Evolutionary conservation across 2,113 vertebrate genomes (phyloP).

Genomic region (Scophthalmus maximus): DNA sequence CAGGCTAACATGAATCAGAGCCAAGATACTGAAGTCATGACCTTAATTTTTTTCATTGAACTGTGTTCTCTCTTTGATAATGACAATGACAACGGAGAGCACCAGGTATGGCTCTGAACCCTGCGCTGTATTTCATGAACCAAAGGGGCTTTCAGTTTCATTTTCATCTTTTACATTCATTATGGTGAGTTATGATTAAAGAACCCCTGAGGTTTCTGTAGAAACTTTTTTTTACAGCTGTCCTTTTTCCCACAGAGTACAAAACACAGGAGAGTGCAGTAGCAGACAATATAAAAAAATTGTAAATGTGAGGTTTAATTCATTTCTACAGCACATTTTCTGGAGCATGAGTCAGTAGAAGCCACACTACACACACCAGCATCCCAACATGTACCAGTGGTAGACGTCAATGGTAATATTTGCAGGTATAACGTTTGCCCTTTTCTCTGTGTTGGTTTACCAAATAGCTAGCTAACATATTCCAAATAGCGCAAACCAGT

Average conservation of each 20-base stretch:
- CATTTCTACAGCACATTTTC: conserved; percentile 11
- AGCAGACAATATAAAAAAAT: not conserved
- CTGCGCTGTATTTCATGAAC: conserved; percentile 48
- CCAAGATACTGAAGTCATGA: conserved; percentile 52
- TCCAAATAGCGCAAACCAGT: no score
- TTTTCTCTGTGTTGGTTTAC: not conserved
- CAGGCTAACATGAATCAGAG: conserved; percentile 64
- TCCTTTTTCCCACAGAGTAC: not conserved
- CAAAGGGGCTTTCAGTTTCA: conserved; percentile 48
- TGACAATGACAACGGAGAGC: conserved; percentile 53
- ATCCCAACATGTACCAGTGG: no score
- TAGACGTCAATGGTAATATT: not conserved
- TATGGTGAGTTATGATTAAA: conserved; percentile 37
- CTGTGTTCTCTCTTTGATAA: conserved; percentile 62
- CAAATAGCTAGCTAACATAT: not conserved
- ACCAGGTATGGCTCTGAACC: conserved; percentile 38
- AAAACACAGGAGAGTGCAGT: conserved; percentile 2
- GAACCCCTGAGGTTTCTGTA: conserved; percentile 16
- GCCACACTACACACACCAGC: not conserved
- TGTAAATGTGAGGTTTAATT: conserved; percentile 24
- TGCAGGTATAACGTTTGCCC: not conserved
- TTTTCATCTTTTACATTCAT: conserved; percentile 51
- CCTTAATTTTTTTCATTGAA: conserved; percentile 72
- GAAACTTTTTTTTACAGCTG: not conserved
- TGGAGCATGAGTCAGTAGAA: conserved; percentile 15